A percentile compares a stretch with the other conserved stretches of the same genome.
phyloP scores from a whole-genome alignment of 2,113 vertebrate species.

The Cisticola juncidis region DNA sequence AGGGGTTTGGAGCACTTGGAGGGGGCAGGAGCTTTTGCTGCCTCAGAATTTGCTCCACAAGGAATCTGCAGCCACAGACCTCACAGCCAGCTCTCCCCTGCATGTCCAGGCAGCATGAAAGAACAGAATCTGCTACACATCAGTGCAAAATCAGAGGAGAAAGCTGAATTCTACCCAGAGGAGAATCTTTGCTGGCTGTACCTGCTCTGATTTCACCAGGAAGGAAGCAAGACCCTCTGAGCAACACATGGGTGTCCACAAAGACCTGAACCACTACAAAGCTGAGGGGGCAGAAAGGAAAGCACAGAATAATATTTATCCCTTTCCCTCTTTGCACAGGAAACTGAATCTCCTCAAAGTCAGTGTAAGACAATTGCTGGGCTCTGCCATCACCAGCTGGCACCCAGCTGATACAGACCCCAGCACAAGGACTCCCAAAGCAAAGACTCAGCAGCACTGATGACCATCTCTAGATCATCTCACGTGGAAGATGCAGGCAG shows the following conservation, averaged over 20 bases:
- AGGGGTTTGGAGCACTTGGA: neutral
- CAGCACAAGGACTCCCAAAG: accelerated
- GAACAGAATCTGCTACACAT: neutral
- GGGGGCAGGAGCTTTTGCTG: neutral
- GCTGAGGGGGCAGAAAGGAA: neutral
- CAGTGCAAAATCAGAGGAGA: neutral
- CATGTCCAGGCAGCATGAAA: neutral
- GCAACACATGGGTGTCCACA: neutral
- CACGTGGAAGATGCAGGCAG: neutral
- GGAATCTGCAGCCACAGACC: neutral
- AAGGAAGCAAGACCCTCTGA: neutral
- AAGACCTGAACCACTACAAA: neutral
- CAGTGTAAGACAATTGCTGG: neutral
- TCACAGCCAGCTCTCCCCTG: neutral
- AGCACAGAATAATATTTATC: neutral
- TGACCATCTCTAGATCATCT: neutral
- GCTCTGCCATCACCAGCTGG: neutral
- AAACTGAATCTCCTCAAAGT: neutral
- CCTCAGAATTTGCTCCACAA: neutral
- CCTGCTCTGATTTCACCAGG: neutral
- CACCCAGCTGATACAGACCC: neutral
- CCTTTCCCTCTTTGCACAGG: neutral
- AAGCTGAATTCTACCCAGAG: neutral
- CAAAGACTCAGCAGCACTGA: neutral
- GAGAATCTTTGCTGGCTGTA: neutral